Conservation (phyloP, 1,140 invertebrate genomes). For the Drosophila pandora region DNA sequence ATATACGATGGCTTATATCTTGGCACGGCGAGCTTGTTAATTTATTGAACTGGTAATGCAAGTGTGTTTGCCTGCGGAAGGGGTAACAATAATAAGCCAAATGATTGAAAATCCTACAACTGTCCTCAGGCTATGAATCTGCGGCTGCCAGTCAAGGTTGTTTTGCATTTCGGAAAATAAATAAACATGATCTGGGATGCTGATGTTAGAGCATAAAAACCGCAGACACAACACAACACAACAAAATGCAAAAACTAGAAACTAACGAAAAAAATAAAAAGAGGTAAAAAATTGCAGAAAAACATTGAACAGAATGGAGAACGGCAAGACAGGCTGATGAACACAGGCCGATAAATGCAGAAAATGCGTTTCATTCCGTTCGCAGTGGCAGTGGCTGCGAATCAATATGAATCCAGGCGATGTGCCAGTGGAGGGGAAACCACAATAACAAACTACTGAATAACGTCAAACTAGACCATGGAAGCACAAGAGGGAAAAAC, state of each 20-base stretch:
- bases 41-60: slow-evolving; percentile 48
- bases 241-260: slow-evolving; percentile 12
- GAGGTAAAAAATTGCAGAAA: slow-evolving; percentile 23
- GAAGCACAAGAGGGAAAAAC: slow-evolving; percentile 7
- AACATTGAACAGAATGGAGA: slow-evolving; percentile 25
- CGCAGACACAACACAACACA: slow-evolving; percentile 14
- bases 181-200: neutral
- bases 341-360: slow-evolving; percentile 60
- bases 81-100: slow-evolving; percentile 19
- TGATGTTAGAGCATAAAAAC: slow-evolving; percentile 3
- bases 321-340: slow-evolving; percentile 34
- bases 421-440: slow-evolving; percentile 23
- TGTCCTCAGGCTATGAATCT: slow-evolving; percentile 13
- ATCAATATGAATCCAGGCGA: slow-evolving; percentile 62
- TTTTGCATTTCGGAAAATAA: neutral
- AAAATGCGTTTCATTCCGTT: slow-evolving; percentile 59
- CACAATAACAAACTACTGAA: slow-evolving; percentile 46
- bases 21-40: slow-evolving; percentile 26
- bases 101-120: neutral
- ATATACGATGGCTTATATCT: neutral
- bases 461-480: slow-evolving; percentile 33
- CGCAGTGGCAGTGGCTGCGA: slow-evolving; percentile 37
- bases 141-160: slow-evolving; percentile 1
- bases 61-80: slow-evolving; percentile 1
- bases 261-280: slow-evolving; percentile 7